phyloP scores from a whole-genome alignment of 2,888 invertebrate species.

The Agonopterix subpropinquella region DNA sequence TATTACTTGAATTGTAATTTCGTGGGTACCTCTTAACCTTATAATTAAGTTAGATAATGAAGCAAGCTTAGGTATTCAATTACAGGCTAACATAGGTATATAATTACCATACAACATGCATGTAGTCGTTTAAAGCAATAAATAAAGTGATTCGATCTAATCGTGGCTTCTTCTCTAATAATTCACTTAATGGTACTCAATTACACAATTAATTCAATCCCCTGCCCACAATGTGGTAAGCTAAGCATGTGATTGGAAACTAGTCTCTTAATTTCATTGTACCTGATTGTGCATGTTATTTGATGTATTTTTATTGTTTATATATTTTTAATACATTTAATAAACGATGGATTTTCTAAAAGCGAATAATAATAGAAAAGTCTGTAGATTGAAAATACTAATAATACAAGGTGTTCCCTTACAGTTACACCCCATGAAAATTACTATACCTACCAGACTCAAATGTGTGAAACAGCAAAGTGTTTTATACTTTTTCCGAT shows the following conservation, averaged over 20 bases:
- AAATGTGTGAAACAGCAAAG: no score
- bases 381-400: no score
- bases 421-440: no score
- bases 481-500: no score
- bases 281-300: not conserved
- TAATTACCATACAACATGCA: constrained; percentile 10
- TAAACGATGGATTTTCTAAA: no score
- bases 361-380: no score
- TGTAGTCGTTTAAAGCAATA: constrained; percentile 11
- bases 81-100: constrained; percentile 1
- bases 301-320: not conserved
- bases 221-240: constrained; percentile 2
- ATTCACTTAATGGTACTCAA: constrained; percentile 15
- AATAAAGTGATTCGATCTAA: constrained; percentile 17
- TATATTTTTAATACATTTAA: not conserved
- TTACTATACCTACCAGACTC: no score
- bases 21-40: no score
- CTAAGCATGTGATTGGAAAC: constrained; percentile 7
- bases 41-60: not conserved
- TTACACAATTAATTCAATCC: constrained; percentile 9
- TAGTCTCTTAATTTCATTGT: constrained; percentile 1
- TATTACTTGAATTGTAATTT: no score
- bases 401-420: no score
- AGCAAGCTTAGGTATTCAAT: constrained; percentile 2
- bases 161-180: constrained; percentile 14